These are phyloP conservation scores for Drosophila bocqueti DNA, from an alignment of 1,140 invertebrate species.

Conservation along the genomic window DNA sequence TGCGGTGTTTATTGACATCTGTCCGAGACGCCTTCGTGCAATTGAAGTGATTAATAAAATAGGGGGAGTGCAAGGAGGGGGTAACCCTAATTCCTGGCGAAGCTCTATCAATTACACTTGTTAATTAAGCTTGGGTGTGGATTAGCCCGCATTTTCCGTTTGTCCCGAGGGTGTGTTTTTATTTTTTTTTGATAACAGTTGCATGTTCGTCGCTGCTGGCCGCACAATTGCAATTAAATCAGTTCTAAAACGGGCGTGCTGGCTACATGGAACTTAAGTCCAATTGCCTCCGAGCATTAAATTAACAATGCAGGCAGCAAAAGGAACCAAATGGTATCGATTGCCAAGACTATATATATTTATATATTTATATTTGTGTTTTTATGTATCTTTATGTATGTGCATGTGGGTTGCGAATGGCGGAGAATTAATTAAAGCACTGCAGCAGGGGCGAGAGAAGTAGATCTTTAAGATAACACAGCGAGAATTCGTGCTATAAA, in stretches of 20 bases:
- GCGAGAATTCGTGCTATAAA: constrained; percentile 42
- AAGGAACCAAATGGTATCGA: constrained; percentile 32
- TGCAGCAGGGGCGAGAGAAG: constrained; percentile 28
- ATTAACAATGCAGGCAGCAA: constrained; percentile 59
- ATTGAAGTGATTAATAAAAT: constrained; percentile 63
- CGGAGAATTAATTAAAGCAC: constrained; percentile 65
- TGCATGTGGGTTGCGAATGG: constrained; percentile 66
- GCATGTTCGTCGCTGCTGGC: constrained; percentile 60
- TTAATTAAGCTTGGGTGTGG: constrained; percentile 66
- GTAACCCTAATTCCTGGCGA: constrained; percentile 27
- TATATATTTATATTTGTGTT: constrained; percentile 1
- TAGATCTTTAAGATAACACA: constrained; percentile 63
- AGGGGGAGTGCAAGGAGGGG: constrained; percentile 1
- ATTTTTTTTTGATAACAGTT: constrained; percentile 66
- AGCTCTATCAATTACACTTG: constrained; percentile 79
- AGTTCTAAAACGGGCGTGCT: constrained; percentile 72
- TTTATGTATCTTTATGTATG: constrained; percentile 1
- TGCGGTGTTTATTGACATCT: constrained; percentile 69
- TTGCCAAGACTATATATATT: background rate
- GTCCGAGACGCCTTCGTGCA: constrained; percentile 27
- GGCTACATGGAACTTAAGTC: constrained; percentile 36
- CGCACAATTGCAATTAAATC: constrained; percentile 79
- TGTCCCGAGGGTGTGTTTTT: constrained; percentile 40
- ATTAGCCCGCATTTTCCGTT: constrained; percentile 70
- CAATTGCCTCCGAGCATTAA: constrained; percentile 59